Evolutionary conservation across 1,140 invertebrate genomes (phyloP), one percentile per base, ranked within the genome.

Genomic region (Pseudomyrmex dendroicus): DNA sequence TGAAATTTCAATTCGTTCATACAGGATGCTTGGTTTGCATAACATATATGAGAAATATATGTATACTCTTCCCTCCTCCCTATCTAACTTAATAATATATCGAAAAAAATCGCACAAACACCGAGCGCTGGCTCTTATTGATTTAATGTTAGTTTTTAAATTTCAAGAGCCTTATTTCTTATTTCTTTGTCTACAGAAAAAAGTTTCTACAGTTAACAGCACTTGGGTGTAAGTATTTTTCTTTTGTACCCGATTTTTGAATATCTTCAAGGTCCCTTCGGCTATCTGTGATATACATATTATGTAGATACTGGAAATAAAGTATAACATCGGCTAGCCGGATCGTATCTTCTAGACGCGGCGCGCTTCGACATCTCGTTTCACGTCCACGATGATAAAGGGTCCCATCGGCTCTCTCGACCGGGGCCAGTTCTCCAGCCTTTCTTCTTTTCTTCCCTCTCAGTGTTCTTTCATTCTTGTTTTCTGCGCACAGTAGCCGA

Each of bases 301-400:
- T 35, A 35, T 35, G 35, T 4, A 35, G 0, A 5, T 5, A 20
- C 56, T 44, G 20, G 48, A 61, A 80, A 35, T 59, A 59, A 59
- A 70, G 25, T 9, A 56, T 35, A 48, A 46, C 64, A 22, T 15
- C 52, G 44, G 44, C 50, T 20, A 44, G 5, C 35, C 50, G n/a
- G 44, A 50, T 72, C 66, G 56, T 59, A 80, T 80, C 76, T 59
- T 17, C 50, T 13, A 52, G 44, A 25, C 54, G 3, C 64, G 20
- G 52, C 50, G 61, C 67, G 77, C 62, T 84, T 82, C 83, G 83
- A 84, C 83, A 64, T 84, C 63, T 84, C 83, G 83, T 84, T 84
- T 83, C 66, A 63, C 68, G n/a, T 84, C 61, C 83, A 56, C 61
- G 77, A 82, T 82, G 83, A 84, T 84, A 84, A 84, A 84, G 77